These are phyloP conservation scores for Monoplex corrugatus DNA, from an alignment of 2,888 invertebrate species.

Conservation along the genomic window DNA sequence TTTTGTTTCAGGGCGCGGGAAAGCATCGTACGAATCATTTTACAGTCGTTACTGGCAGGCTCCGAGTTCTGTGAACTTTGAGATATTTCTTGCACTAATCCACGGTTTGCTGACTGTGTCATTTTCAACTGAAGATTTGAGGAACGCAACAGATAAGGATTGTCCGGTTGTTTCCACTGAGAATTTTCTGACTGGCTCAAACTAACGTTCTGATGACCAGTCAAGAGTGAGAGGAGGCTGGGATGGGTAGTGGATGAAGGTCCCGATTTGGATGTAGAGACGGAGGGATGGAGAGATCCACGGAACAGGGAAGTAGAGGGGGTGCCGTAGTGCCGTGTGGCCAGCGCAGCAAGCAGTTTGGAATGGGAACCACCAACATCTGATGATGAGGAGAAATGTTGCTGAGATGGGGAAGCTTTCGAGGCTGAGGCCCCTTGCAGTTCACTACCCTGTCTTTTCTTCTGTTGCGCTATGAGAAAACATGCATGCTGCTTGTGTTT, in stretches of 20 bases:
- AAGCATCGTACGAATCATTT: background rate
- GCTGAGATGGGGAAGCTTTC: background rate
- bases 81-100: background rate
- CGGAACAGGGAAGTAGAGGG: background rate
- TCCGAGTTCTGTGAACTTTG: background rate
- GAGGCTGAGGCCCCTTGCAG: background rate
- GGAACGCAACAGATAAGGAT: background rate
- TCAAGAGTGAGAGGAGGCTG: background rate
- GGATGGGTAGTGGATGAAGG: constrained; percentile 7
- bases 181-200: background rate
- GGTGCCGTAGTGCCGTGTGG: background rate
- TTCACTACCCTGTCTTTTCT: background rate
- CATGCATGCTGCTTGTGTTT: background rate
- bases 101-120: background rate
- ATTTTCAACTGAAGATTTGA: background rate
- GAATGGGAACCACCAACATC: background rate
- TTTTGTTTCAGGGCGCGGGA: background rate
- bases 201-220: background rate
- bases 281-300: background rate
- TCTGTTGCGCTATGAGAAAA: background rate
- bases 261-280: background rate
- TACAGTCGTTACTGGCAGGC: background rate
- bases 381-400: background rate
- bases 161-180: background rate
- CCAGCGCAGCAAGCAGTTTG: constrained; percentile 9